These are phyloP conservation scores for Tridacna crocea DNA, from an alignment of 2,888 invertebrate genomes.

Conservation along the genomic window DNA sequence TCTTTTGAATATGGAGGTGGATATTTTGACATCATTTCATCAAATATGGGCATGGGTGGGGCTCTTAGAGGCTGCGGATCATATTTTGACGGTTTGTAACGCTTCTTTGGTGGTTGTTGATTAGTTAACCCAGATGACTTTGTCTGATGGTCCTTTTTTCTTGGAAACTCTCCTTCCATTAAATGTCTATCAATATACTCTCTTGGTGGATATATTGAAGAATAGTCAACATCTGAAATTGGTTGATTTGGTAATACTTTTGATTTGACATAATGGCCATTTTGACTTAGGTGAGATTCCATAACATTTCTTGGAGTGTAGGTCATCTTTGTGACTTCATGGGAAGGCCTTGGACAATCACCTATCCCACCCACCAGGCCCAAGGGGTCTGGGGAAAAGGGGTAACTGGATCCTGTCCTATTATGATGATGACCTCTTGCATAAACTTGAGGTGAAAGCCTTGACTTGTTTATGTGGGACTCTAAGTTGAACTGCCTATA, in stretches of 20 bases:
- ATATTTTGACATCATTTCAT: slow-evolving; percentile 42
- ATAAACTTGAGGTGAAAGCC: background rate
- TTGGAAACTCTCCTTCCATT: background rate
- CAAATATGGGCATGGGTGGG: slow-evolving; percentile 37
- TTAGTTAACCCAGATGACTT: background rate
- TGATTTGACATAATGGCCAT: slow-evolving; percentile 21
- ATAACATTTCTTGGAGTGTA: slow-evolving; percentile 48
- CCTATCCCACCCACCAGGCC: slow-evolving; percentile 1
- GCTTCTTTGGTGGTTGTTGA: slow-evolving; percentile 32
- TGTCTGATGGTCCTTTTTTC: background rate
- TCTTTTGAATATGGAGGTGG: slow-evolving; percentile 6
- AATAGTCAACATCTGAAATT: slow-evolving; percentile 39
- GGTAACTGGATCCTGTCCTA: background rate
- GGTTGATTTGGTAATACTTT: background rate
- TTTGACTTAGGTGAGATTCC: slow-evolving; percentile 46
- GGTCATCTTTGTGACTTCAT: slow-evolving; percentile 47
- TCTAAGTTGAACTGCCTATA: slow-evolving; percentile 20
- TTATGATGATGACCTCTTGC: background rate
- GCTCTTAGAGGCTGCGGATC: slow-evolving; percentile 26
- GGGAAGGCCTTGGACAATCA: slow-evolving; percentile 1
- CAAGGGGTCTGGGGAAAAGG: slow-evolving; percentile 8
- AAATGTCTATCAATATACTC: slow-evolving; percentile 35
- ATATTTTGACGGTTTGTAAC: slow-evolving; percentile 31
- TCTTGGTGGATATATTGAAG: slow-evolving; percentile 57
- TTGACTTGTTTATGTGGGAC: background rate